Percentiles rank a stretch among this genome's conserved stretches.
Conservation (phyloP, 2,113 vertebrate genomes). For the Scolopax mira region DNA sequence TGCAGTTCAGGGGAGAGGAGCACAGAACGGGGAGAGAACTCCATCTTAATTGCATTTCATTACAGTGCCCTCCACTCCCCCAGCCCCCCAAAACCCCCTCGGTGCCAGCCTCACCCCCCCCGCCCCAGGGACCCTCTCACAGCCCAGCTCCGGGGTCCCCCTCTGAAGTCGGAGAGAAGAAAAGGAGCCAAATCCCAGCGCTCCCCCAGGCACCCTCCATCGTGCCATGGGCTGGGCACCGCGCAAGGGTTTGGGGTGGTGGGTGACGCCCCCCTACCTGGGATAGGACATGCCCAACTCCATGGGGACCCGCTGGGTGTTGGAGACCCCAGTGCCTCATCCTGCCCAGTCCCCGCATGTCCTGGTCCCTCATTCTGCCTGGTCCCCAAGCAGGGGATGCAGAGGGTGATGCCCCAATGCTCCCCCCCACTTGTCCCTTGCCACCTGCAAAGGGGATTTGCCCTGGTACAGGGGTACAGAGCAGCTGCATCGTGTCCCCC, state of each 20-base stretch:
- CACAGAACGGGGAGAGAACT: neutral
- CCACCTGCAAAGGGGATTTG: neutral
- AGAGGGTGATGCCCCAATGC: too few species aligned
- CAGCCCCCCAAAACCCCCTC: neutral
- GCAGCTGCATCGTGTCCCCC: fast-evolving
- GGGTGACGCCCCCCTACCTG: neutral
- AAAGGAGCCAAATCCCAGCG: neutral
- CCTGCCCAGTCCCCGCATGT: neutral
- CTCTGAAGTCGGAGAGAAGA: neutral
- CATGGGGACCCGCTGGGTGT: fast-evolving
- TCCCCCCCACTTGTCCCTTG: fast-evolving
- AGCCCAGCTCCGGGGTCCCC: neutral
- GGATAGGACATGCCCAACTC: neutral
- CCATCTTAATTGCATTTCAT: neutral
- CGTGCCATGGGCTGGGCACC: fast-evolving
- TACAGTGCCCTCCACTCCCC: neutral
- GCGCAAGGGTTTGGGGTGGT: neutral
- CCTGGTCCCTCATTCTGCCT: neutral
- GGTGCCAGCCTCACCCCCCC: neutral
- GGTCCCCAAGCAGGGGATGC: fast-evolving
- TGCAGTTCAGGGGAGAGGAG: neutral
- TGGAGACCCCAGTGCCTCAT: neutral
- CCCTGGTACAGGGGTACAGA: neutral
- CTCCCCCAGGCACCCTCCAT: neutral
- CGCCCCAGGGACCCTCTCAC: neutral